Percentiles rank a stretch among this genome's conserved stretches.
Evolutionary conservation across 2,113 vertebrate species (phyloP).

Genomic region (Muscicapa adusta): DNA sequence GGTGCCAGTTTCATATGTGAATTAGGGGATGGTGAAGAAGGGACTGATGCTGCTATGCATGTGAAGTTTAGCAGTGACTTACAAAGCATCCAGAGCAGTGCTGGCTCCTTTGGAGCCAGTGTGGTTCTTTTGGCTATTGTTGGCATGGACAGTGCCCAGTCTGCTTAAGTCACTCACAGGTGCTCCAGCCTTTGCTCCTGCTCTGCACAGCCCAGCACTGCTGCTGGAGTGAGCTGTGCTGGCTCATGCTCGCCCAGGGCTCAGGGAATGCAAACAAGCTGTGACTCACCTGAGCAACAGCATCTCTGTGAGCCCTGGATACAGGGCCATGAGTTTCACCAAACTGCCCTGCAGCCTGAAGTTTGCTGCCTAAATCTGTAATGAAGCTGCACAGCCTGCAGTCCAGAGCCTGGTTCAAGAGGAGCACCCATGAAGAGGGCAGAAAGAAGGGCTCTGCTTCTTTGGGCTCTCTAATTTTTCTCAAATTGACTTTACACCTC

Average conservation of each 20-base stretch:
- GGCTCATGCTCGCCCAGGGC: accelerated
- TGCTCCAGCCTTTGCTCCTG: neutral
- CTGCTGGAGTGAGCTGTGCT: neutral
- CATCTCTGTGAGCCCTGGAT: neutral
- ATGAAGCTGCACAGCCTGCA: neutral
- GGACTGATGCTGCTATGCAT: neutral
- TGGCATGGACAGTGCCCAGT: neutral
- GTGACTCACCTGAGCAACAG: neutral
- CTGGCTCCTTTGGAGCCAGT: neutral
- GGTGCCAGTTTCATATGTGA: neutral
- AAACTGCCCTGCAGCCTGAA: neutral
- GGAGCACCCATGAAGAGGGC: neutral
- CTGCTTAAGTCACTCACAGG: neutral
- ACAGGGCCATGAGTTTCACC: neutral
- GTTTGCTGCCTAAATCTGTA: neutral
- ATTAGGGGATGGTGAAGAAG: neutral
- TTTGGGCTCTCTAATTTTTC: neutral
- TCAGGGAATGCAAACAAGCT: neutral
- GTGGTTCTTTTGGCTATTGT: neutral
- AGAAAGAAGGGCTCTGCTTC: neutral
- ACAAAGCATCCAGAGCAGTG: neutral
- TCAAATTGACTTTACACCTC: neutral
- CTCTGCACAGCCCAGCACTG: neutral
- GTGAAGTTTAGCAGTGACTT: neutral
- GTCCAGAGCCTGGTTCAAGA: accelerated